Evolutionary conservation across 2,113 vertebrate species (phyloP), one percentile per base, ranked within the genome.

Genomic region (Amia ocellicauda): DNA sequence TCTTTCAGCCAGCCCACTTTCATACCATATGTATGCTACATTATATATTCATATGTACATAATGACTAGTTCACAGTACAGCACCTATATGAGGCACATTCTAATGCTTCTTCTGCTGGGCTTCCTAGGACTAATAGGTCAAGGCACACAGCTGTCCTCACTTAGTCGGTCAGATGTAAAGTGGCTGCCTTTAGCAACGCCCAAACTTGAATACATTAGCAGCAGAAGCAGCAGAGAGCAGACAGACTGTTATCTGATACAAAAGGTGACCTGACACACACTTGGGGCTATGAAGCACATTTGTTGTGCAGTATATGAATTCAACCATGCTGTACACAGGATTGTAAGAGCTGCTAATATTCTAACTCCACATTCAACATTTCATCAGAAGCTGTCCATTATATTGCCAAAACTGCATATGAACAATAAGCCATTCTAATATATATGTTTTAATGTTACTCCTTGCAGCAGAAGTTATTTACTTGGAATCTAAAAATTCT

Each of bases 161-260:
- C 76, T 81, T 75, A 72, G 72, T 74, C 66, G 78, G 64, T 70
- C 76, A 83, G 77, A 78, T 78, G 76, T 67, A 74, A 52, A 23
- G 74, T 78, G 63, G 13, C 72, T 73, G 61, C 75, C 77, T 71
- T 70, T 67, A 81, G 64, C 72, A 75, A 77, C 76, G 79, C 64
- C 64, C 77, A 74, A 81, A 81, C 66, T 81, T 71, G 73, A 75
- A 77, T 70, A 74, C 83, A 65, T 70, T 76, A 65, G 75, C 63
- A 80, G 69, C 77, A 75, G 69, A 79, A 82, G 68, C 73, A 80
- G 74, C 77, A 47, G 69, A 82, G 75, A 69, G 64, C 74, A 78
- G 74, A 71, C 70, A 77, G 64, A 7, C 31, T 5, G 31, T 36
- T 36, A 67, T 76, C 72, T 74, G 74, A 60, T 68, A 67, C 58